Base-by-base conservation (phyloP, 2,113 vertebrate species). In the Xenopus laevis region DNA sequence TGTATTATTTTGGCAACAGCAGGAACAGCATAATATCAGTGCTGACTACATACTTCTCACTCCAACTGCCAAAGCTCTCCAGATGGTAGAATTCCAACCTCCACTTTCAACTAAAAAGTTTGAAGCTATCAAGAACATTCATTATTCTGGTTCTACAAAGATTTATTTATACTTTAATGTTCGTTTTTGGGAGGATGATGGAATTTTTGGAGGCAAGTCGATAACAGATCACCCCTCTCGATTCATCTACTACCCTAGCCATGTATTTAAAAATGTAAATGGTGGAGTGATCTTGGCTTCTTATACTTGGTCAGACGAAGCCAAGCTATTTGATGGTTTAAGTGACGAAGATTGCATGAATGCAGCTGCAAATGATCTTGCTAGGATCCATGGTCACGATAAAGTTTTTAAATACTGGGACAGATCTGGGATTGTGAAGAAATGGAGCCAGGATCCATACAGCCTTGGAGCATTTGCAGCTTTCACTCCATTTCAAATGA, bases 171-270 rank as follows among this genome's bases (percentile, higher is more conserved):
- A 84, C 3, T 94, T 94, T 81, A 84, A 64, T 0, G n/a, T 84
- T 65, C 86, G 71, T 17, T 96, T 95, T 83, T 95, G 94, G 93
- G 91, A 95, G 68, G 33, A 61, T 0, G 89, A 94, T 0, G 84
- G 89, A 58, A 94, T 95, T 79, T 79, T 0, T 1, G 88, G 93
- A 0, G 93, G 93, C 0, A 87, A 84, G 3, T 93, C 90, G 53
- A 30, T 88, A 84, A 94, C 93, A 0, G 91, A 95, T 80, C 79
- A 79, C 1, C 92, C 91, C 0, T 90, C 92, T 0, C 88, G 91
- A 4, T 92, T 89, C 68, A 88, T 95, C 79, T 86, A 92, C 84
- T 96, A 95, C 82, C 94, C 92, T 58, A 96, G 87, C 79, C 94
- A 95, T 82, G 83, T 74, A 65, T 87, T 93, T 75, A 77, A 86